Base-by-base conservation (phyloP, 2,113 vertebrate genomes). In the Meles meles region DNA sequence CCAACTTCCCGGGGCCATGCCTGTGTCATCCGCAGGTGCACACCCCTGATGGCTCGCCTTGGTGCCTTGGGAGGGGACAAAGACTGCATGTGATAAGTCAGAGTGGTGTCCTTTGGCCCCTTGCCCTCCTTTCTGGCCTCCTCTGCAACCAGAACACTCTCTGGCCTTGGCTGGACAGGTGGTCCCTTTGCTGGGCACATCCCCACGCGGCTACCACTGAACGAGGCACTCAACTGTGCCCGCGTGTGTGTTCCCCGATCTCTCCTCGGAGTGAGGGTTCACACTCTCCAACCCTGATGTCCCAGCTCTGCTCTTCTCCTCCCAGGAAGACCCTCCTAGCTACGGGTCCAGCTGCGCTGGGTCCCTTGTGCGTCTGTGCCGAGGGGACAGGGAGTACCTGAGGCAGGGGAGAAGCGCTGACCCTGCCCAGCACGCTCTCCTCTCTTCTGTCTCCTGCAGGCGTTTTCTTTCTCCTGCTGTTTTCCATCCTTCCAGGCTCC, bases 191-290 rank as follows among this genome's bases (percentile, higher is more conserved):
- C 74, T 20, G 14, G 20, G 18, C 63, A 8, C n/a, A 20, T 12
- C 72, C 27, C 14, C 47, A 6, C 8, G 6, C 25, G 13, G 52
- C 63, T 31, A 23, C 59, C 59, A 15, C 37, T 3, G 20, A 18
- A 18, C 1, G 1, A 7, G 0, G 29, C 21, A 0, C 80, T 67
- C 1, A 29, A 34, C 39, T 1, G 8, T 1, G 25, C 37, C 61
- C 14, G 9, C 27, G 23, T 2, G 12, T 17, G 1, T 3, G 20
- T 11, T 21, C 18, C 25, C 86, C 59, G 6, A 31, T 15, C 47
- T 18, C 80, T 5, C 10, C 57, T 31, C 80, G 9, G 37, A 4
- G 13, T 11, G 14, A 23, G 57, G 44, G 27, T 0, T 34, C 67
- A 6, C 18, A 0, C 11, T 31, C 34, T 82, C 34, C 25, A 8